Evolutionary conservation across 2,797 vertebrate species (phyloP).

Genomic region (Pipistrellus pygmaeus): DNA sequence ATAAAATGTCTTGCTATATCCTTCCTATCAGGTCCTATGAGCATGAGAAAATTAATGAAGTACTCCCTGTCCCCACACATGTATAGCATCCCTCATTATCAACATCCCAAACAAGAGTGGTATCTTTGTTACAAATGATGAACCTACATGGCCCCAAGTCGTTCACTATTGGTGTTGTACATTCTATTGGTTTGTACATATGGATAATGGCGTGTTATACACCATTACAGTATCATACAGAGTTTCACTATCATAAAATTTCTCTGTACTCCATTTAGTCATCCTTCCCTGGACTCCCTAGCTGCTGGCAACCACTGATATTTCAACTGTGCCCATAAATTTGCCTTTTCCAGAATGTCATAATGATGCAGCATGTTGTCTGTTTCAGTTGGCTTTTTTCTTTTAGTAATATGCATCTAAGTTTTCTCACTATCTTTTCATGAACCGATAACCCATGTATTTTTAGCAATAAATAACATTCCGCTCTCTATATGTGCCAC

Average conservation of each 20-base stretch:
- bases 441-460: neutral
- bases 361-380: neutral
- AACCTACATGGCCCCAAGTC: neutral
- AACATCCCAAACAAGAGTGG: neutral
- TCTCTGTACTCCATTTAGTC: neutral
- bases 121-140: neutral
- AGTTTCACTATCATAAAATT: neutral
- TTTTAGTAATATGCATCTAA: neutral
- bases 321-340: neutral
- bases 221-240: neutral
- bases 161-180: neutral
- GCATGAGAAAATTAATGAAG: neutral
- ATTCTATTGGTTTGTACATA: neutral
- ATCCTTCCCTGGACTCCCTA: neutral
- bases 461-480: neutral
- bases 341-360: neutral
- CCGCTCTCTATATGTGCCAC: neutral
- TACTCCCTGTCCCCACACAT: neutral
- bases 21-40: neutral
- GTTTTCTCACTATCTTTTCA: neutral
- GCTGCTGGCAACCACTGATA: neutral
- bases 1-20: neutral
- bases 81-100: neutral
- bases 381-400: neutral
- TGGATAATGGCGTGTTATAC: neutral